These are phyloP conservation scores for Allolobophora icterica DNA, from an alignment of 2,888 invertebrate species.

Conservation along the genomic window DNA sequence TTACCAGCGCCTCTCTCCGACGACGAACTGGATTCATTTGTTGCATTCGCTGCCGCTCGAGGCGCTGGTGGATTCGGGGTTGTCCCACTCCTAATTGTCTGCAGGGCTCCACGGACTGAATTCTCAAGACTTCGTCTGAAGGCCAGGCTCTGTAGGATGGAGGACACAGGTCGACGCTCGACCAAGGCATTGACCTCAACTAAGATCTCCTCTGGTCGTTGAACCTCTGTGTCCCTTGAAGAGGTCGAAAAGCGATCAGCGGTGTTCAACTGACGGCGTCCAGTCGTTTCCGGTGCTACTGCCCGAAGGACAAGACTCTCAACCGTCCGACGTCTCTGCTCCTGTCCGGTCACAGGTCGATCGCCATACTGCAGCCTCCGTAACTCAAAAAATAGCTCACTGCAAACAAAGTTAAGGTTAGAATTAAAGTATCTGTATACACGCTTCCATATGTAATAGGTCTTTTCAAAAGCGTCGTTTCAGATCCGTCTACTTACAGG, in stretches of 20 bases:
- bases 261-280: neutral
- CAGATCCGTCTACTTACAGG: neutral
- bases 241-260: neutral
- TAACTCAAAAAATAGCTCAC: slow-evolving; percentile 61
- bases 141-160: slow-evolving; percentile 54
- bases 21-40: neutral
- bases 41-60: neutral
- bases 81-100: neutral
- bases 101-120: slow-evolving; percentile 52
- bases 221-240: slow-evolving; percentile 50
- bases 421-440: too few relatives aligned
- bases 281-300: slow-evolving; percentile 30
- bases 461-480: neutral
- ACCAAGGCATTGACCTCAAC: slow-evolving; percentile 62
- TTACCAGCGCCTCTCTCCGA: neutral
- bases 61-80: neutral
- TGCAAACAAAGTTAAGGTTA: slow-evolving; percentile 46
- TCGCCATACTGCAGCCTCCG: slow-evolving; percentile 57
- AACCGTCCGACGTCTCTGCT: slow-evolving; percentile 52
- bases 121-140: slow-evolving; percentile 60
- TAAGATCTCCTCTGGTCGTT: slow-evolving; percentile 58
- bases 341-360: slow-evolving; percentile 60
- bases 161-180: slow-evolving; percentile 61
- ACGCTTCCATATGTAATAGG: too few relatives aligned
- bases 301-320: slow-evolving; percentile 49